These are phyloP conservation scores for Omphaloscelis lunosa DNA, from an alignment of 2,888 invertebrate genomes.

Conservation along the genomic window DNA sequence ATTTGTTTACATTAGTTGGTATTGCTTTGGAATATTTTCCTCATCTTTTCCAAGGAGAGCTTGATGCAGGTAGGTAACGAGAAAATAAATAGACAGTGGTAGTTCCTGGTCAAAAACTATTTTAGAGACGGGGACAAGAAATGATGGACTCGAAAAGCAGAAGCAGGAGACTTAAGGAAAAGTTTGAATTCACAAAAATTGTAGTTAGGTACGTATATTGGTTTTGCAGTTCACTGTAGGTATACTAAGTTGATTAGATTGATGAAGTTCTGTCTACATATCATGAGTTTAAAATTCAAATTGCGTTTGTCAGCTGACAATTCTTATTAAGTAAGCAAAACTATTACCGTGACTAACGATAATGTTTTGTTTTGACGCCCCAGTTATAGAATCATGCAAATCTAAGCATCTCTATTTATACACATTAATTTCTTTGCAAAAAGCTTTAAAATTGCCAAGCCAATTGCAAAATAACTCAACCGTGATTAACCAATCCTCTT, in stretches of 20 bases:
- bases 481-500: conserved; percentile 18
- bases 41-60: not conserved
- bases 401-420: not conserved
- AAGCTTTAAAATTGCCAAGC: not conserved
- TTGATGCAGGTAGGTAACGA: too few relatives aligned
- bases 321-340: conserved; percentile 18
- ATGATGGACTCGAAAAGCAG: too few relatives aligned
- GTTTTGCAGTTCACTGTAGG: too few relatives aligned
- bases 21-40: not conserved
- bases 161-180: too few relatives aligned
- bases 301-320: conserved; percentile 3
- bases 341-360: conserved; percentile 17
- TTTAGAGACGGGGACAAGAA: not conserved
- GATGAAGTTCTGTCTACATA: not conserved
- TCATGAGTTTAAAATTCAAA: not conserved
- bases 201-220: too few relatives aligned
- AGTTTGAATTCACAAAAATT: too few relatives aligned
- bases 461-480: conserved; percentile 25
- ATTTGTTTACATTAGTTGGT: not conserved
- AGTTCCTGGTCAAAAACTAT: not conserved
- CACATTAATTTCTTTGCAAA: conserved; percentile 16
- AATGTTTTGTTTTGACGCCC: conserved; percentile 6
- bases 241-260: not conserved
- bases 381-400: conserved; percentile 17
- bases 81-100: not conserved